Evolutionary conservation across 1,140 invertebrate species (phyloP), one percentile per base, ranked within the genome.

Genomic region (Cydia strobilella): DNA sequence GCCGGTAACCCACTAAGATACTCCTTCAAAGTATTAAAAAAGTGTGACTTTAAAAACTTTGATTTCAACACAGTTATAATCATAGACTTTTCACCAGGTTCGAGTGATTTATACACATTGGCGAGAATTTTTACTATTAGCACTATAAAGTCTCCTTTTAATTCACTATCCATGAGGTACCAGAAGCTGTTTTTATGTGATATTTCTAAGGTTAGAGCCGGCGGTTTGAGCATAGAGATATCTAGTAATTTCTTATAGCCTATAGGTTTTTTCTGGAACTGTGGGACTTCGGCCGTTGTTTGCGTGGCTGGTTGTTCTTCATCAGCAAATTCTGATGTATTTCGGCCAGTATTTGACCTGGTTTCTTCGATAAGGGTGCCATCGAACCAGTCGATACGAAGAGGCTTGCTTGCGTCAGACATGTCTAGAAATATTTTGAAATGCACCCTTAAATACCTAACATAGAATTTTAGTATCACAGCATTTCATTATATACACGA

Each of bases 351-450:
- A 72, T 76, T 79, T 51, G 78, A 79, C 75, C 84, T 80, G 18
- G 74, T 76, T 72, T 90, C 84, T 82, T 91, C 88, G 66, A 86
- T 86, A 31, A 89, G 74, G 35, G 87, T 88, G 12, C 90, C 90
- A 80, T 92, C 90, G 76, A 92, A 92, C 90, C 90, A 92, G 75
- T 92, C 90, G 81, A 92, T 92, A 9, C 88, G 82, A 69, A 90
- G 74, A 18, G 80, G 74, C 79, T 89, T 89, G 54, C 78, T 87
- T 27, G 59, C 74, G 27, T 86, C 82, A 75, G 74, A 65, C 81
- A 84, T 85, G 27, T 71, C 45, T 77, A 23, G 65, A 6, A 27
- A 73, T 62, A 23, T 23, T 54, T 18, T 1, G n/a, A 20, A 4
- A 9, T 12, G 3, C 10, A 20, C 18, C 0, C 4, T 59, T 23